These are phyloP conservation scores for Paradisaea rubra DNA, from an alignment of 2,113 vertebrate species.

Conservation along the genomic window DNA sequence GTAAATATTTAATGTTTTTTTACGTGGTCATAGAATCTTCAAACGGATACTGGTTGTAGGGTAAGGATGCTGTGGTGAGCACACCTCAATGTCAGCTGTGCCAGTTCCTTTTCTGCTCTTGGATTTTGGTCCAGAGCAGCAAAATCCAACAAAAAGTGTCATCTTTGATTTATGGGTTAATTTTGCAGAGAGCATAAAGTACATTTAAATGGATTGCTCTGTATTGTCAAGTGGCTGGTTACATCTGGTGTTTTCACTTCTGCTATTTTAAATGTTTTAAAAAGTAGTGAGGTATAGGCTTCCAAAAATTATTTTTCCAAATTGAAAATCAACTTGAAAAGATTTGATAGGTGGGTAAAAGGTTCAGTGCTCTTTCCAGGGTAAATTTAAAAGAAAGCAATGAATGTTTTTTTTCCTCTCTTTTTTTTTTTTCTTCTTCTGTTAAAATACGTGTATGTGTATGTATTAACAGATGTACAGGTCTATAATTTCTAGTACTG, in stretches of 20 bases:
- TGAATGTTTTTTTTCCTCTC: not conserved
- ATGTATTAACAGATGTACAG: not conserved
- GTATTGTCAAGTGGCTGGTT: not conserved
- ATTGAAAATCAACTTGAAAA: not conserved
- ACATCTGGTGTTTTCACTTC: not conserved
- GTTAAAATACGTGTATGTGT: not conserved
- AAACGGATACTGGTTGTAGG: not conserved
- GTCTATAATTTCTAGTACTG: not conserved
- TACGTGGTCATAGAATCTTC: not conserved
- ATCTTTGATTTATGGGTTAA: not conserved
- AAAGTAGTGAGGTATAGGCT: not conserved
- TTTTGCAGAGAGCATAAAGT: not conserved
- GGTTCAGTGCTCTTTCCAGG: not conserved
- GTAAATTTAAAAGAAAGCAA: not conserved
- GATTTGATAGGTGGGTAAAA: not conserved
- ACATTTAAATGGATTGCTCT: not conserved
- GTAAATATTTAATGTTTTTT: conserved; percentile 31
- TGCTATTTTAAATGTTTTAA: not conserved
- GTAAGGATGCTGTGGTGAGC: not conserved
- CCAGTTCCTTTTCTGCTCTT: not conserved
- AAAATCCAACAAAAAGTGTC: not conserved
- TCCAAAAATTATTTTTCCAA: not conserved
- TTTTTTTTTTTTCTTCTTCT: not conserved
- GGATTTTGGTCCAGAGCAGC: not conserved
- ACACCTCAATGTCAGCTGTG: not conserved